Evolutionary conservation across 2,888 invertebrate species (phyloP).

Genomic region (Ptilodon capucinus): DNA sequence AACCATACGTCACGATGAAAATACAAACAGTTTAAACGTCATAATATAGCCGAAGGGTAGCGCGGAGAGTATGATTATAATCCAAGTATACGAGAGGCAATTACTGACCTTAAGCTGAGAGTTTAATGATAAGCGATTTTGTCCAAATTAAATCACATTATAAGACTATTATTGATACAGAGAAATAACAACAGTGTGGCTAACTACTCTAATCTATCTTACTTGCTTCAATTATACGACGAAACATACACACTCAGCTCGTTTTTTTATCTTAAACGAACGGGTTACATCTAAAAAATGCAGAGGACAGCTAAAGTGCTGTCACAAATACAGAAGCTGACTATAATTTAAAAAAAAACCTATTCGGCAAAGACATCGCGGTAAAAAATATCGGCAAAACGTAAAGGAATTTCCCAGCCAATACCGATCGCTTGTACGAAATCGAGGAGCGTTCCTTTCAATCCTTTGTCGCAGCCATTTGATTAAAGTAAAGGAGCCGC

Average conservation of each 20-base stretch:
- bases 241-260: not conserved
- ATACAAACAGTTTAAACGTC: constrained; percentile 63
- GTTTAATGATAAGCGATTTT: constrained; percentile 10
- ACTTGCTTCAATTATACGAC: not conserved
- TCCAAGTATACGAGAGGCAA: constrained; percentile 42
- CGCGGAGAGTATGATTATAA: constrained; percentile 44
- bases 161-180: constrained; percentile 5
- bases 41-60: constrained; percentile 55
- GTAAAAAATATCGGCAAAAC: constrained; percentile 66
- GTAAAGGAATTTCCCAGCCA: constrained; percentile 68
- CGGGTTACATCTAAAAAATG: constrained; percentile 10
- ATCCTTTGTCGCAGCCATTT: constrained; percentile 80
- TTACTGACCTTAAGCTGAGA: constrained; percentile 37
- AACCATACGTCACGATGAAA: constrained; percentile 55
- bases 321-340: constrained; percentile 34
- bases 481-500: constrained; percentile 79
- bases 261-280: not conserved
- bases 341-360: constrained; percentile 37
- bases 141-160: constrained; percentile 10
- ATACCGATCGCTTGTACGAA: constrained; percentile 74
- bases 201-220: not conserved
- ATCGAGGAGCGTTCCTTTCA: constrained; percentile 75
- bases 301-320: constrained; percentile 24
- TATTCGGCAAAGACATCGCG: constrained; percentile 44
- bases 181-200: not conserved